Conservation (phyloP, 2,113 vertebrate genomes). For the Cottus gobio region DNA sequence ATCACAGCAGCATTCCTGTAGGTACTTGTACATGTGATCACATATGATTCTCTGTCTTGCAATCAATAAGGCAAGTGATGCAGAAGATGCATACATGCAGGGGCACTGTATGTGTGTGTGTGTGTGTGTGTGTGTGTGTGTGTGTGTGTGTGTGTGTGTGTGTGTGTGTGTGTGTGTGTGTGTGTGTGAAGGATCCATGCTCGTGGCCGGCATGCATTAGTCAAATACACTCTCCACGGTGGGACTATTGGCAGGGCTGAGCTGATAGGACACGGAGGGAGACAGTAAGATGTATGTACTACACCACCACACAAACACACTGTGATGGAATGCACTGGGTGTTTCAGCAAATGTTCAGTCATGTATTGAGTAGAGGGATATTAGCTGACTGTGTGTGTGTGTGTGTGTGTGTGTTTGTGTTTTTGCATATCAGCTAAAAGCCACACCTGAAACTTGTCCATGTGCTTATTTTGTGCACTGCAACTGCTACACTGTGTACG, state of each 20-base stretch:
- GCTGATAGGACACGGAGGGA: slow-evolving; percentile 66
- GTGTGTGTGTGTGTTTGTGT: slow-evolving; percentile 3
- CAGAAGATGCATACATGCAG: slow-evolving; percentile 34
- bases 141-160: slow-evolving; percentile 17
- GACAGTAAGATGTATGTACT: slow-evolving; percentile 77
- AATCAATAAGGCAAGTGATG: slow-evolving; percentile 60
- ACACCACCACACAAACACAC: slow-evolving; percentile 63
- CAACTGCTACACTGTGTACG: not conserved
- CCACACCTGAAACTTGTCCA: slow-evolving; percentile 15
- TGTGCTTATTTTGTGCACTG: slow-evolving; percentile 12
- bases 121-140: slow-evolving; percentile 13
- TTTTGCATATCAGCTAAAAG: slow-evolving; percentile 47
- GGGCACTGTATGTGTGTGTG: slow-evolving; percentile 10
- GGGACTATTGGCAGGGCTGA: slow-evolving; percentile 73
- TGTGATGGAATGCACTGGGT: slow-evolving; percentile 54
- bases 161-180: slow-evolving; percentile 16
- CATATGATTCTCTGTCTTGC: slow-evolving; percentile 25
- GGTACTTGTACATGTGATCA: slow-evolving; percentile 23
- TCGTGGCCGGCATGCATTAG: slow-evolving; percentile 62
- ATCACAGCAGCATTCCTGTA: not conserved
- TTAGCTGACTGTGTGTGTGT: slow-evolving; percentile 37
- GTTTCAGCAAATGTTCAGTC: slow-evolving; percentile 70
- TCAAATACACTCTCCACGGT: slow-evolving; percentile 70
- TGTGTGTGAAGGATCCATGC: slow-evolving; percentile 35
- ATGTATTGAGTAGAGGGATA: slow-evolving; percentile 63